These are phyloP conservation scores for Verasper variegatus DNA, from an alignment of 2,113 vertebrate species.

Conservation along the genomic window DNA sequence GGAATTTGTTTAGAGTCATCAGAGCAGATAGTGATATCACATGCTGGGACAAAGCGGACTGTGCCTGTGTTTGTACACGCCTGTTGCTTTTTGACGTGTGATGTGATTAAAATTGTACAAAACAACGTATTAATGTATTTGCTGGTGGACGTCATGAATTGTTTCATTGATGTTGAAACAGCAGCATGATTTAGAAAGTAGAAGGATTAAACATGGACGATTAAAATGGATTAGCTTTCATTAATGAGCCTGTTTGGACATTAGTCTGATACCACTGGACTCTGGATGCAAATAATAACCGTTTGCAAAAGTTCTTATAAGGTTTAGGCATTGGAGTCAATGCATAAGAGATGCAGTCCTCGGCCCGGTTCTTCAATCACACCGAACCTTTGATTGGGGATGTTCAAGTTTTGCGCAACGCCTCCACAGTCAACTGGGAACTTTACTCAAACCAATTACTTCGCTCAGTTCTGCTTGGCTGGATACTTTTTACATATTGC, in stretches of 20 bases:
- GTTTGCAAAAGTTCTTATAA: neutral
- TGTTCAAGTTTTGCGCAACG: neutral
- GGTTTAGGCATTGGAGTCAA: neutral
- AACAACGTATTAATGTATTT: slow-evolving; percentile 6
- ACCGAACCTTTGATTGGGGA: slow-evolving; percentile 28
- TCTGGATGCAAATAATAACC: neutral
- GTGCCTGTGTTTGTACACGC: neutral
- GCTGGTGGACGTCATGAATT: neutral
- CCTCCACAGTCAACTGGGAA: neutral
- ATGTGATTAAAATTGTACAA: slow-evolving; percentile 3
- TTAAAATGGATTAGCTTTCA: slow-evolving; percentile 31
- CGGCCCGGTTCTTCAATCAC: neutral
- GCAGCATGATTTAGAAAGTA: slow-evolving; percentile 15
- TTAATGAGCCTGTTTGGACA: slow-evolving; percentile 21
- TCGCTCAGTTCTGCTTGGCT: slow-evolving; percentile 15
- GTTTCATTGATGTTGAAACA: slow-evolving; percentile 18
- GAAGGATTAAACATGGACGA: slow-evolving; percentile 5
- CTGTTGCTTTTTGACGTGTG: slow-evolving; percentile 17
- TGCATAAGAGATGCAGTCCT: neutral
- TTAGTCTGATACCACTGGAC: neutral
- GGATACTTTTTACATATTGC: slow-evolving; percentile 16
- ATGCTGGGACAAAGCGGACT: neutral
- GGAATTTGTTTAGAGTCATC: slow-evolving; percentile 13
- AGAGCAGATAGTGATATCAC: slow-evolving; percentile 16
- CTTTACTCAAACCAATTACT: slow-evolving; percentile 5